phyloP scores from a whole-genome alignment of 2,797 vertebrate genomes.

The Dicrostonyx torquatus region DNA sequence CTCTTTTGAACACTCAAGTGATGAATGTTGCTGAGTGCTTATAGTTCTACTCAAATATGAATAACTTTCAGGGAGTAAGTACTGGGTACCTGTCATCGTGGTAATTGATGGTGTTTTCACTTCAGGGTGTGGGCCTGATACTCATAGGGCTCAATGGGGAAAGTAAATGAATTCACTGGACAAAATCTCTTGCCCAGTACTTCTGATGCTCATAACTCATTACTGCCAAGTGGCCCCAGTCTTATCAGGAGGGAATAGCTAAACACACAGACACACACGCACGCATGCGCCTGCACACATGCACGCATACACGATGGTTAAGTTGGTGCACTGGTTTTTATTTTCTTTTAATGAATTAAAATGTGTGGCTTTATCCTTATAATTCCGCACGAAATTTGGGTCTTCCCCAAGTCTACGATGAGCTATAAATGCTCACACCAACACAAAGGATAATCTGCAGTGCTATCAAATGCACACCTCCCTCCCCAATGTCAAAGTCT shows the following conservation, averaged over 20 bases:
- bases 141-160: conserved; percentile 85
- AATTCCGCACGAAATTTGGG: conserved; percentile 43
- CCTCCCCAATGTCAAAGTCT: conserved; percentile 67
- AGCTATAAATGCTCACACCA: conserved; percentile 69
- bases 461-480: background rate
- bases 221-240: conserved; percentile 86
- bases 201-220: conserved; percentile 89
- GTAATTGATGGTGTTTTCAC: conserved; percentile 98
- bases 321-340: conserved; percentile 57
- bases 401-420: conserved; percentile 61
- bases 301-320: conserved; percentile 48
- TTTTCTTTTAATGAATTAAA: conserved; percentile 66
- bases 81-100: conserved; percentile 91
- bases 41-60: conserved; percentile 88
- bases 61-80: conserved; percentile 90
- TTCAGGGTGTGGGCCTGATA: conserved; percentile 92
- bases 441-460: conserved; percentile 65
- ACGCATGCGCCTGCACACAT: background rate
- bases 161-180: conserved; percentile 91
- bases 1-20: conserved; percentile 82
- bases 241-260: conserved; percentile 45
- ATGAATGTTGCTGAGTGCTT: conserved; percentile 87
- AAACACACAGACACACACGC: background rate
- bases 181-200: conserved; percentile 89
- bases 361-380: conserved; percentile 52